phyloP scores from a whole-genome alignment of 2,797 vertebrate species.

The Notamacropus eugenii region DNA sequence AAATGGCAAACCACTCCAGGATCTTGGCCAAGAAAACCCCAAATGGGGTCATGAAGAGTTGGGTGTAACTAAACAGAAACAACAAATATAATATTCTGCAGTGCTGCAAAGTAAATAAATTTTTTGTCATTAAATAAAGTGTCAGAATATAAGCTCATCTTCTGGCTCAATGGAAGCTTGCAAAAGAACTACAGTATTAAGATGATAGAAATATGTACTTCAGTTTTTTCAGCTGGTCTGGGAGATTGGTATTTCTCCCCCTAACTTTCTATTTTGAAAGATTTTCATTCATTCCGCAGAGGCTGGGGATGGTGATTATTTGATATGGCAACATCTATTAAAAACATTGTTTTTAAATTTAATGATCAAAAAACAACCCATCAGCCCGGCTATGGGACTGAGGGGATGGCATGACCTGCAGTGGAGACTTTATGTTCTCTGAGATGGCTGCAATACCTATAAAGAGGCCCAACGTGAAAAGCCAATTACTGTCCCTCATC shows the following conservation, averaged over 20 bases:
- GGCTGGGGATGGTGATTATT: neutral
- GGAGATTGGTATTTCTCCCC: neutral
- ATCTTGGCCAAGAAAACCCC: neutral
- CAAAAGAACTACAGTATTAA: neutral
- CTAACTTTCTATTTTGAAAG: neutral
- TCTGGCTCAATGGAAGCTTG: neutral
- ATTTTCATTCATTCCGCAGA: neutral
- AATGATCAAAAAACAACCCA: neutral
- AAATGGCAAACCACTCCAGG: neutral
- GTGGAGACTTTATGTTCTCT: neutral
- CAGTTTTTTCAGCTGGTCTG: neutral
- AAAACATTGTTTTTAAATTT: neutral
- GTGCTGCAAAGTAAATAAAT: neutral
- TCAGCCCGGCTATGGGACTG: neutral
- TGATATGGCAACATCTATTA: neutral
- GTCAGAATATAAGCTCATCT: neutral
- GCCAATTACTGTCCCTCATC: neutral
- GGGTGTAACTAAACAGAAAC: neutral
- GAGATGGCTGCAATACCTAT: neutral
- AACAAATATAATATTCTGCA: neutral
- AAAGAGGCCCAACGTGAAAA: neutral
- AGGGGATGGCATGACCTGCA: neutral
- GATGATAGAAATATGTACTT: neutral
- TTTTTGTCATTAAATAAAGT: neutral
- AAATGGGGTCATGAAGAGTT: neutral